Conservation (phyloP, 2,113 vertebrate species). For the Mesoclemmys tuberculata region DNA sequence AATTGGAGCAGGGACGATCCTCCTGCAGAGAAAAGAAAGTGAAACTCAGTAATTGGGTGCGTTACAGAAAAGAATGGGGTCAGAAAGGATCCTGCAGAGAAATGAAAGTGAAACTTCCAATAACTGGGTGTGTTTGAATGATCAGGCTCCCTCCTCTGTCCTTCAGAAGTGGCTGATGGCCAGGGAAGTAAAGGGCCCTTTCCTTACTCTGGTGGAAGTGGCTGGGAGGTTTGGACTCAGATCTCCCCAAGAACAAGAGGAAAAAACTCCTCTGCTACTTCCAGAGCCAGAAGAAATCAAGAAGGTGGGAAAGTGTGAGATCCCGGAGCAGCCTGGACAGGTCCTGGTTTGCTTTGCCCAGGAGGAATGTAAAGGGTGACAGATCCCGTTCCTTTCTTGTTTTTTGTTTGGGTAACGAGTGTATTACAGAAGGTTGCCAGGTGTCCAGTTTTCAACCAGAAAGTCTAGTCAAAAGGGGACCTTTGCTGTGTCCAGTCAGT, state of each 20-base stretch:
- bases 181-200: accelerated
- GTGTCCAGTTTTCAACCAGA: too few species aligned
- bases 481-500: too few species aligned
- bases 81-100: too few species aligned
- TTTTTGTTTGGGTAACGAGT: too few species aligned
- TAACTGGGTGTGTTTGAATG: too few species aligned
- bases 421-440: too few species aligned
- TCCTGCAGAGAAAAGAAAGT: background rate
- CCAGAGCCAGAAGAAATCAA: conserved; percentile 77
- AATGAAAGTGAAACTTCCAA: too few species aligned
- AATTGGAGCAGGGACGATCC: background rate
- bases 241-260: conserved; percentile 52
- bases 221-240: conserved; percentile 33
- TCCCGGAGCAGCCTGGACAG: background rate
- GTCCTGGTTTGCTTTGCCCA: conserved; percentile 76
- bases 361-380: conserved; percentile 68
- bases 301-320: conserved; percentile 50
- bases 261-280: conserved; percentile 83
- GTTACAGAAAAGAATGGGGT: too few species aligned
- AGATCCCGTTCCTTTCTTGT: too few species aligned
- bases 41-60: background rate
- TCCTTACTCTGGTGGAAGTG: background rate
- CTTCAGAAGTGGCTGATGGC: background rate
- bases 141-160: too few species aligned
- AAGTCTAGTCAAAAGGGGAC: too few species aligned